Evolutionary conservation across 2,113 vertebrate species (phyloP), one percentile per base, ranked within the genome.

Genomic region (Tachuris rubrigastra): DNA sequence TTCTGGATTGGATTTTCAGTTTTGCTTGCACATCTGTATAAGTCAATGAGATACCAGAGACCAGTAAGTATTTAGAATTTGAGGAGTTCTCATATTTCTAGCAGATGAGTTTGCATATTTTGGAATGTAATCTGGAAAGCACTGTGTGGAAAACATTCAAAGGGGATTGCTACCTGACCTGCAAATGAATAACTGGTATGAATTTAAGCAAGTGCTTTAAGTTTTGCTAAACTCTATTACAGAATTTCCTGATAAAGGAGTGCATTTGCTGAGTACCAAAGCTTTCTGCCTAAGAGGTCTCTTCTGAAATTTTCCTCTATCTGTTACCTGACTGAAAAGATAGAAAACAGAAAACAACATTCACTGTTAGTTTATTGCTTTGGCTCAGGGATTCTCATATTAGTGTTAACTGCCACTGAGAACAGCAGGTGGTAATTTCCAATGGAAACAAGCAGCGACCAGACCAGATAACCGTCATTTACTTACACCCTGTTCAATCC

Each of bases 291-390:
- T 92, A 97, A 86, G 60, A 92, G 62, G 44, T 76, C 41, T 96
- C 77, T 89, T 92, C 79, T 97, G 41, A 85, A 94, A 95, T 96
- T 96, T 96, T 97, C 69, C 47, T 86, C 72, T 84, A 53, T 91
- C 76, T 66, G 9, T 75, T 95, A 91, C 77, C 77, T 90, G 59
- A 72, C 52, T 66, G 67, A 94, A 95, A 96, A 95, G 69, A 77
- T 68, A 94, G 93, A 85, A 96, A 92, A 65, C 60, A 89, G 89
- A 97, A 96, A 97, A 89, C 88, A 91, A 49, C 73, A 87, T 93
- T 96, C 24, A 0, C 79, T 91, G 35, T 86, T 83, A 88, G 33
- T 90, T 97, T 97, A 96, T 94, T 97, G 88, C 86, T 96, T 97
- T 97, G 94, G 69, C 81, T 97, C 71, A 53, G 85, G 71, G 87